Base-by-base conservation (phyloP, 2,797 vertebrate species). In the Novumbra hubbsi region DNA sequence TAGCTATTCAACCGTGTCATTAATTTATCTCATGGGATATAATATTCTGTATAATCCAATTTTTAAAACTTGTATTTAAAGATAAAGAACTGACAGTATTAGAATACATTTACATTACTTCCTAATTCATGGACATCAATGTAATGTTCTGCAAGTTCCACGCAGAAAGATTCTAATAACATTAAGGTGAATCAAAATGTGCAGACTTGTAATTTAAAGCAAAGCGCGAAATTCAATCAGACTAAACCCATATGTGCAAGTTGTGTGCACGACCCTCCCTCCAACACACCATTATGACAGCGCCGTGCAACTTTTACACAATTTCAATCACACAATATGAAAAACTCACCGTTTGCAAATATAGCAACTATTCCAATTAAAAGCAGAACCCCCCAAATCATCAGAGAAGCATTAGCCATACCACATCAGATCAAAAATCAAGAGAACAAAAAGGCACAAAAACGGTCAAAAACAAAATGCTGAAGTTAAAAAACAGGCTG, bases 331-430 rank as follows among this genome's bases (percentile, higher is more conserved):
- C n/a, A 21, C 52, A n/a, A 55, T 9, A 21, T 11, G n/a, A 57
- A 57, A 57, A 70, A 84, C 91, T 83, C 80, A 94, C 93, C 89
- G 66, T 90, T 89, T 71, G 89, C 84, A 77, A 89, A 62, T 75
- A 86, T 84, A 67, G 85, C 81, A 78, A 86, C 80, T 68, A 91
- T 72, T 78, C 87, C 85, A 71, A 93, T 81, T 21, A 92, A 78
- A 85, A 93, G 74, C 74, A 92, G 84, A 86, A 92, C 74, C 87
- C 88, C 87, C 80, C 92, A 72, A 86, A 91, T 87, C 83, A 84
- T 34, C 60, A 76, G 72, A 52, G 87, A 82, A 24, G 64, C 79
- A 70, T 76, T 74, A 88, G 90, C 91, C 91, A 93, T 93, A 76
- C 83, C 83, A 76, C 81, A 70, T 24, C 9, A 70, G 78, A 71